Conservation (phyloP, 1,140 invertebrate species). For the Paraescarpia echinospica region DNA sequence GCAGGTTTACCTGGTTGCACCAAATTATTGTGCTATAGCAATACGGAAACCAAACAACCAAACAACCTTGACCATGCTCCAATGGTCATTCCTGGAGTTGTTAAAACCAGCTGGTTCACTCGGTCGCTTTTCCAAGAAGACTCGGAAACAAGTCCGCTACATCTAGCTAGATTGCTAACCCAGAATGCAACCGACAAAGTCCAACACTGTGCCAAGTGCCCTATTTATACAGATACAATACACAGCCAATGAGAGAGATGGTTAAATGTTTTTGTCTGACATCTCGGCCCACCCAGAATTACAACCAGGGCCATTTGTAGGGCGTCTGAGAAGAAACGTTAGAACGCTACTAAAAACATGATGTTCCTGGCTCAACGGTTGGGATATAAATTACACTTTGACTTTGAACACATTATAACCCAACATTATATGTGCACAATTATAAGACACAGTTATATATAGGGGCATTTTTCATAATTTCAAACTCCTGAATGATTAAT, state of each 20-base stretch:
- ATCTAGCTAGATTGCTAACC: background rate
- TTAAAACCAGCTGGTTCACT: background rate
- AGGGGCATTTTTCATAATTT: too few species aligned
- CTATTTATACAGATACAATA: background rate
- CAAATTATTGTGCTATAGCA: too few species aligned
- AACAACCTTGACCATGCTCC: too few species aligned
- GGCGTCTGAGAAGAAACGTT: background rate
- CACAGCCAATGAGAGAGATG: background rate
- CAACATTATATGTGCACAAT: too few species aligned
- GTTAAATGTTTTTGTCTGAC: background rate
- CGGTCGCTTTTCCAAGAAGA: background rate
- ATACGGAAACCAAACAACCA: too few species aligned
- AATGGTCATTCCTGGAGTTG: background rate
- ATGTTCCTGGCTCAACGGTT: background rate
- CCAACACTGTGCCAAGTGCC: background rate
- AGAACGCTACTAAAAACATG: background rate
- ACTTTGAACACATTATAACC: too few species aligned
- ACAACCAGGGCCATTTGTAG: background rate
- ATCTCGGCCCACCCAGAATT: background rate
- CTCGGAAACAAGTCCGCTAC: background rate
- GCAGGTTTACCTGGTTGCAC: too few species aligned
- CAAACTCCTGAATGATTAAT: too few species aligned
- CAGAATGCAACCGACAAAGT: background rate
- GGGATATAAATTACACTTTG: too few species aligned
- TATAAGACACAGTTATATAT: too few species aligned